Evolutionary conservation across 2,113 vertebrate species (phyloP).

Genomic region (Seriola quinqueradiata): DNA sequence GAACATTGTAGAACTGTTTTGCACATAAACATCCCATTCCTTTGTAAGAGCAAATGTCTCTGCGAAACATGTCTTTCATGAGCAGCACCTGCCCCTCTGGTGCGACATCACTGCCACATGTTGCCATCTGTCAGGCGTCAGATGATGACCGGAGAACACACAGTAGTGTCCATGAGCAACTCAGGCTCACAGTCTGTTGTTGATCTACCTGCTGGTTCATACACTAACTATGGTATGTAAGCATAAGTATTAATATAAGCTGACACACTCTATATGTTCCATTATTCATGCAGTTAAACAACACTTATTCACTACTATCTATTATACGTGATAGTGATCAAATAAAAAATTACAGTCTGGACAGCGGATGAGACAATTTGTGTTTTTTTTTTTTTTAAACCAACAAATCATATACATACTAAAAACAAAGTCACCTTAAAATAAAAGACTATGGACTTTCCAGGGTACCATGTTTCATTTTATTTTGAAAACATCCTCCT

Average conservation of each 20-base stretch:
- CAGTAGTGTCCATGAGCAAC: not conserved
- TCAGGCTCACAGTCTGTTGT: not conserved
- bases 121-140: conserved; percentile 1
- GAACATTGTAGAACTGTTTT: not conserved
- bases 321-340: too few relatives aligned
- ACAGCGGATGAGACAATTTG: not conserved
- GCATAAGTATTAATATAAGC: not conserved
- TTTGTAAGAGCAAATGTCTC: not conserved
- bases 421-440: not conserved
- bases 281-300: too few relatives aligned
- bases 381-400: too few relatives aligned
- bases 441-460: not conserved
- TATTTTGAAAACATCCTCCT: conserved; percentile 3
- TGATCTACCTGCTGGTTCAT: not conserved
- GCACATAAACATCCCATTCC: not conserved
- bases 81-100: not conserved
- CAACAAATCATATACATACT: too few relatives aligned
- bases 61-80: not conserved
- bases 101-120: not conserved
- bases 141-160: not conserved
- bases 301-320: too few relatives aligned
- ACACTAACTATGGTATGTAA: too few relatives aligned
- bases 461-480: not conserved
- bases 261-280: too few relatives aligned
- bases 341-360: too few relatives aligned